These are phyloP conservation scores for Oncopodura yosiiana DNA, from an alignment of 1,140 invertebrate species.

Conservation along the genomic window DNA sequence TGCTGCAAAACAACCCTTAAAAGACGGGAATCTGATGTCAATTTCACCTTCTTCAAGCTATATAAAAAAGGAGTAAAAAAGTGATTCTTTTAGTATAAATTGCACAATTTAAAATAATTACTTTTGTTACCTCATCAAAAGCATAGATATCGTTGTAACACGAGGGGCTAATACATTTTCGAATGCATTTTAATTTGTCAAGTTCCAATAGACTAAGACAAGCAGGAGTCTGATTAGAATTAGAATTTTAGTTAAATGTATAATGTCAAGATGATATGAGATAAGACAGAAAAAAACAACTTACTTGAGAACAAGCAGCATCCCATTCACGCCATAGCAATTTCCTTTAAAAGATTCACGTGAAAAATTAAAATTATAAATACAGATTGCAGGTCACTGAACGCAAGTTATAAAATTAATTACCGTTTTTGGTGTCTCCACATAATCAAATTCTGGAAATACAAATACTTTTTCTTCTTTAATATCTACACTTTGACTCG, in stretches of 20 bases:
- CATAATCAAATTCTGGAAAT: constrained; percentile 34
- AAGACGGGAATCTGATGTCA: constrained; percentile 35
- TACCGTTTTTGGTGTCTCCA: constrained; percentile 32
- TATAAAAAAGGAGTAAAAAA: not conserved
- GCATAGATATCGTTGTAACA: constrained; percentile 35
- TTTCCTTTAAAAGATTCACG: constrained; percentile 21
- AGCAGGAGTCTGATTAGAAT: constrained; percentile 30
- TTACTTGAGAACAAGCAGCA: constrained; percentile 18
- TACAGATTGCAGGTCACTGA: not conserved
- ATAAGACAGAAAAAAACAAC: too few relatives aligned
- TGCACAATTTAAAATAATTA: not conserved
- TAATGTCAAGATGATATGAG: too few relatives aligned
- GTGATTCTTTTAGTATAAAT: not conserved
- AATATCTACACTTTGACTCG: not conserved
- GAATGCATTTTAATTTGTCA: constrained; percentile 31
- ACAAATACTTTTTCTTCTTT: constrained; percentile 26
- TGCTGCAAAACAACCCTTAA: constrained; percentile 35
- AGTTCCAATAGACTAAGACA: constrained; percentile 28
- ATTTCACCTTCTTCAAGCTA: constrained; percentile 38
- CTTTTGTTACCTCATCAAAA: constrained; percentile 33
- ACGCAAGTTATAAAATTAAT: constrained; percentile 3
- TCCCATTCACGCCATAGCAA: constrained; percentile 31
- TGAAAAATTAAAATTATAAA: not conserved
- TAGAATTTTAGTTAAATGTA: too few relatives aligned
- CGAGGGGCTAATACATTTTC: constrained; percentile 34